Percentiles rank a stretch among this genome's conserved stretches.
Evolutionary conservation across 2,888 invertebrate species (phyloP).

Genomic region (Harpalus rufipes): DNA sequence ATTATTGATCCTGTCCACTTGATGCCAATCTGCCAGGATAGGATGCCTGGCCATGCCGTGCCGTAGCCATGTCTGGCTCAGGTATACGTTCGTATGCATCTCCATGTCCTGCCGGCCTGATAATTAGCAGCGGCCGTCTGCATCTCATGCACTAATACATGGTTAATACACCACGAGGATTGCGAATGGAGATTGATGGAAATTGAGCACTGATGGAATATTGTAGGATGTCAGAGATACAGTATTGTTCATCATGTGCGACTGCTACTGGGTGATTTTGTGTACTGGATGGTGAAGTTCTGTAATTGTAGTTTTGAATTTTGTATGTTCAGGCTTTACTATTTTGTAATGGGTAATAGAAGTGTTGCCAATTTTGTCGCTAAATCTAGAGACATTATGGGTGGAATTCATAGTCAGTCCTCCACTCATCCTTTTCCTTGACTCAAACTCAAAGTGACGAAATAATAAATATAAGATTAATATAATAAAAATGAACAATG

Average conservation of each 20-base stretch:
- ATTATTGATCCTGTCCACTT: constrained; percentile 2
- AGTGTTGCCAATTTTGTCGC: no score
- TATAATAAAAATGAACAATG: no score
- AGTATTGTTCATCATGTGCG: not conserved
- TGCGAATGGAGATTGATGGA: constrained; percentile 41
- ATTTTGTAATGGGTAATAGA: no score
- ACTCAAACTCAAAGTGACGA: no score
- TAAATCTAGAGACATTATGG: no score
- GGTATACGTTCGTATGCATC: not conserved
- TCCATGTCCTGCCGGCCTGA: not conserved
- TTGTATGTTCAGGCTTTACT: no score
- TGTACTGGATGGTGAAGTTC: no score
- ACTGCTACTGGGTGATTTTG: no score
- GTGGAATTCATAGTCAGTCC: no score
- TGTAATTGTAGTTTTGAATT: no score
- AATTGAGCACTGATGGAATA: constrained; percentile 45
- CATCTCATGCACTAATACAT: constrained; percentile 22
- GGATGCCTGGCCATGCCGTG: not conserved
- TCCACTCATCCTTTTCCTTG: no score
- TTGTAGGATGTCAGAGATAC: not conserved
- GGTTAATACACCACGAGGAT: constrained; percentile 4
- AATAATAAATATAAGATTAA: no score
- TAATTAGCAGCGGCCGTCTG: not conserved
- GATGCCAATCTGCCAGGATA: not conserved
- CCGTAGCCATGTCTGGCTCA: not conserved